Evolutionary conservation across 2,113 vertebrate genomes (phyloP), one percentile per base, ranked within the genome.

Genomic region (Hylia prasina): DNA sequence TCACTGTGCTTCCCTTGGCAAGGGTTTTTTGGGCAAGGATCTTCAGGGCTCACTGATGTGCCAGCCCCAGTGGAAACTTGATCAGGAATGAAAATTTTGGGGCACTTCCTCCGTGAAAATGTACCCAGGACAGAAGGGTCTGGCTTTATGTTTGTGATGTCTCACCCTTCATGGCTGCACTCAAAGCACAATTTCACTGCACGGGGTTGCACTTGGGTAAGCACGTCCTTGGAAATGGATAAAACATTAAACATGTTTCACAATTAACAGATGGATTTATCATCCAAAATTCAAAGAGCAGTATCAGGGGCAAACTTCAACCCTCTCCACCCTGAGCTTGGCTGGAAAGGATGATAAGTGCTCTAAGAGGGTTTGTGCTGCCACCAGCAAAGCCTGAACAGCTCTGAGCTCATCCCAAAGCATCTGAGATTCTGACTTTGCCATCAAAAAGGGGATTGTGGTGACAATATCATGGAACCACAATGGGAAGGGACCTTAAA

Each of bases 281-380:
- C 47, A 58, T 13, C 30, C 33, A 21, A 19, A 40, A 53, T 42
- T 42, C 33, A 40, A 75, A 77, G 42, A 75, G 33, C 18, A 54
- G 18, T 6, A 35, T 0, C 19, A 15, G 7, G 6, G 37, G 42
- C 37, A 92, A 77, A 60, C 53, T 60, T 64, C 56, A 93, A 87
- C 35, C 6, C 35, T 0, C 2, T 64, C 9, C 7, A n/a, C 4
- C n/a, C 5, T 0, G 0, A 81, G 42, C 18, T 39, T 70, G 33
- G 13, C 35, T 57, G 27, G 64, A 65, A 91, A 65, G 37, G 37
- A 35, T 7, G 54, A 27, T n/a, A 7, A 20, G 33, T n/a, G 24
- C 63, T 72, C 70, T 0, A 0, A 68, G 33, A 68, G 8, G 15
- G 58, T 78, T 50, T 50, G 25, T n/a, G 42, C 10, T 77, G 82